Evolutionary conservation across 2,888 invertebrate genomes (phyloP).

Genomic region (Macrosoma leucophasiata): DNA sequence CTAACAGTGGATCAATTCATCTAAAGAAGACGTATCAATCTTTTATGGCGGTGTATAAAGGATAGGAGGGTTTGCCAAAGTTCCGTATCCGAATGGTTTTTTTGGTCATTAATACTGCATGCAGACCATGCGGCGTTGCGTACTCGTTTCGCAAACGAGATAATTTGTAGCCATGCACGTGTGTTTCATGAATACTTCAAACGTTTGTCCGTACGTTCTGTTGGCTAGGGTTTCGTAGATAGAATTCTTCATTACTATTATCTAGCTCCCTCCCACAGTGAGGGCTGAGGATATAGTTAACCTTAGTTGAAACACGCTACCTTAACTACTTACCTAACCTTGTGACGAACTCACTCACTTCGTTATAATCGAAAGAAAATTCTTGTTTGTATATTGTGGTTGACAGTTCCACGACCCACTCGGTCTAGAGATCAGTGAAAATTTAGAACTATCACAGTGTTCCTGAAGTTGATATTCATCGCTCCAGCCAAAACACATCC

Average conservation of each 20-base stretch:
- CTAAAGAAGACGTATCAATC: conserved; percentile 21
- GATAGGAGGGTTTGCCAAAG: conserved; percentile 4
- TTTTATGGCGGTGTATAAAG: conserved; percentile 13
- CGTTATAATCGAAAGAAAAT: no score
- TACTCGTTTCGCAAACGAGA: conserved; percentile 14
- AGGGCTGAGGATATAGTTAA: no score
- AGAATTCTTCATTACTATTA: conserved; percentile 26
- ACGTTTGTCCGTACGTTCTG: conserved; percentile 22
- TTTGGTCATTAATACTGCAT: conserved; percentile 9
- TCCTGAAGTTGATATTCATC: no score
- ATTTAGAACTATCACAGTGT: no score
- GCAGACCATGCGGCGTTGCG: conserved; percentile 1
- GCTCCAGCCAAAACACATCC: no score
- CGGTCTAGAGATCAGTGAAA: no score
- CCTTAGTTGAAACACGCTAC: no score
- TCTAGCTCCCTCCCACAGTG: conserved; percentile 35
- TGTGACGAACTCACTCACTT: no score
- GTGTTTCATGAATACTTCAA: conserved; percentile 32
- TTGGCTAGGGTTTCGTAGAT: conserved; percentile 21
- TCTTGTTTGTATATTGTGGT: no score
- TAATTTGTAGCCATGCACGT: conserved; percentile 24
- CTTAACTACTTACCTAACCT: no score
- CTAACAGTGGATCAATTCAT: conserved; percentile 42
- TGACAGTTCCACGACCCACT: no score
- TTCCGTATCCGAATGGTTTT: conserved; percentile 13